Evolutionary conservation across 2,888 invertebrate genomes (phyloP).

Genomic region (Quadriops clusia): DNA sequence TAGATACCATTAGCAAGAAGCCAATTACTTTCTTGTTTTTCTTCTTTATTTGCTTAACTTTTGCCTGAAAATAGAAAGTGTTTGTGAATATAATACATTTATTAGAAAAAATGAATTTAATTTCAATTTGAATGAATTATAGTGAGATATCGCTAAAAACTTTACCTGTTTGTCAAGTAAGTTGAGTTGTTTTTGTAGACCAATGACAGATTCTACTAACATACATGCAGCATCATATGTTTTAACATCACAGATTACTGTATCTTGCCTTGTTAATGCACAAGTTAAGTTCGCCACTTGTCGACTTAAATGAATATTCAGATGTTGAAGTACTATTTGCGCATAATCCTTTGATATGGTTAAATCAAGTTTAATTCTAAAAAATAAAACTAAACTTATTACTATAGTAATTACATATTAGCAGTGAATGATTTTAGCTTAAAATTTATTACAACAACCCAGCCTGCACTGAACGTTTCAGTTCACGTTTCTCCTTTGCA

Average conservation of each 20-base stretch:
- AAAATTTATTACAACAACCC: no score
- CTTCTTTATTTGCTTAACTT: no score
- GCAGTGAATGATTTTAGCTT: no score
- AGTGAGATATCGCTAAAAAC: slow-evolving; percentile 4
- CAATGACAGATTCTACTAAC: slow-evolving; percentile 15
- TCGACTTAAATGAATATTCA: slow-evolving; percentile 17
- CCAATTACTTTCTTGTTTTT: no score
- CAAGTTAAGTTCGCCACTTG: slow-evolving; percentile 21
- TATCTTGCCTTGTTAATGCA: slow-evolving; percentile 19
- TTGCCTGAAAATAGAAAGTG: no score
- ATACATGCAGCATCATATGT: slow-evolving; percentile 15
- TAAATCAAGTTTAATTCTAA: slow-evolving; percentile 15
- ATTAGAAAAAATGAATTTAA: background rate
- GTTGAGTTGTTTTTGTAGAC: slow-evolving; percentile 15
- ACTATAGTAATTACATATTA: no score
- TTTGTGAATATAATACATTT: background rate
- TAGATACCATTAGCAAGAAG: no score
- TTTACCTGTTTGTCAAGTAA: slow-evolving; percentile 13
- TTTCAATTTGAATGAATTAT: no score
- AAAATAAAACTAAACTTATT: slow-evolving; percentile 9
- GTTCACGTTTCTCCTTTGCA: no score
- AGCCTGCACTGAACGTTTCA: no score
- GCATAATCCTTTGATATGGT: slow-evolving; percentile 17
- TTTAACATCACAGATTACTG: slow-evolving; percentile 19
- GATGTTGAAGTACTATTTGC: slow-evolving; percentile 16